Evolutionary conservation across 2,797 vertebrate genomes (phyloP).

Genomic region (Xiphorhynchus erythropygius): DNA sequence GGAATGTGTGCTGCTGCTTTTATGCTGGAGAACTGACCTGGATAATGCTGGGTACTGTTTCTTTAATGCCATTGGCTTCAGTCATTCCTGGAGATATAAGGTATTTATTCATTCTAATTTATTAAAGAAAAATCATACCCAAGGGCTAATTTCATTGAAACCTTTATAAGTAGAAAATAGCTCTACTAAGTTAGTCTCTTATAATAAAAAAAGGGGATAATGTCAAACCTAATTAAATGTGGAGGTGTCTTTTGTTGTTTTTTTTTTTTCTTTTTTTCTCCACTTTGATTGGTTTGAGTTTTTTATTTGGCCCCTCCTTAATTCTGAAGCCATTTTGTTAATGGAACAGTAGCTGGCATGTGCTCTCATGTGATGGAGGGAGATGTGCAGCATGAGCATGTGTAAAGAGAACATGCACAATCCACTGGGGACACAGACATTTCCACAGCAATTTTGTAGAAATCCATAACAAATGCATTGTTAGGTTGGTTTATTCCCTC

Average conservation of each 20-base stretch:
- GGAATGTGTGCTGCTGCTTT: not conserved
- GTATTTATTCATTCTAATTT: not conserved
- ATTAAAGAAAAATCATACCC: not conserved
- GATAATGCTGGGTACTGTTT: not conserved
- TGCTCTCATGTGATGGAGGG: not conserved
- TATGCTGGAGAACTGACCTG: not conserved
- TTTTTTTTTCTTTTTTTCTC: rapidly evolving
- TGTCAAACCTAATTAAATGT: not conserved
- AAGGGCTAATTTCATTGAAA: not conserved
- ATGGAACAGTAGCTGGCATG: not conserved
- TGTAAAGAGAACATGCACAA: not conserved
- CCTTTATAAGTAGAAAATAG: not conserved
- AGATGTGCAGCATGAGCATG: not conserved
- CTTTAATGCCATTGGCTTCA: not conserved
- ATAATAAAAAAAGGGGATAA: not conserved
- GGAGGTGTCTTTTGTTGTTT: rapidly evolving
- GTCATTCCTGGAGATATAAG: not conserved
- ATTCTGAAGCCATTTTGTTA: not conserved
- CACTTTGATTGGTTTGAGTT: not conserved
- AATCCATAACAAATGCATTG: slow-evolving; percentile 57
- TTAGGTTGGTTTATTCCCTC: slow-evolving; percentile 37
- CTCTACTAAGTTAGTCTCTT: not conserved
- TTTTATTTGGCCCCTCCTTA: not conserved
- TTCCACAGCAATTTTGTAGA: slow-evolving; percentile 16
- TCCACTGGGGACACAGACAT: not conserved